These are phyloP conservation scores for Xyrauchen texanus DNA, from an alignment of 2,113 vertebrate species.

Conservation along the genomic window DNA sequence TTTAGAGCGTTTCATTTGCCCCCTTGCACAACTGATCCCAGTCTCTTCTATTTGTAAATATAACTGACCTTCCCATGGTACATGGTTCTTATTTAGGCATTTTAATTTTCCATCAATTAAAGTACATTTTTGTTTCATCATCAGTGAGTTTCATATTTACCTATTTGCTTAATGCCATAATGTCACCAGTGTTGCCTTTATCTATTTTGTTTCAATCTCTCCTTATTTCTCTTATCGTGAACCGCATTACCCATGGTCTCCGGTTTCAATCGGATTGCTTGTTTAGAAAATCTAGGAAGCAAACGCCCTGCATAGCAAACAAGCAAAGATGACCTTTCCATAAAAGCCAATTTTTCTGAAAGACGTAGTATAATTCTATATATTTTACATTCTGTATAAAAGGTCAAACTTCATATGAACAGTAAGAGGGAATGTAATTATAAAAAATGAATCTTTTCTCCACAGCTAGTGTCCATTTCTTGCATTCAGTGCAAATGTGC, in stretches of 20 bases:
- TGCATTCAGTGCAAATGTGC: background rate
- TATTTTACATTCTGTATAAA: conserved; percentile 51
- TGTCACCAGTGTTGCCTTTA: background rate
- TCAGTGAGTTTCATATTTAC: background rate
- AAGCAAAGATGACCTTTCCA: conserved; percentile 64
- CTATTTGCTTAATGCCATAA: background rate
- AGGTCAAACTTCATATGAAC: conserved; percentile 58
- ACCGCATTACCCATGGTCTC: background rate
- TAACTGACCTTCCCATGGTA: background rate
- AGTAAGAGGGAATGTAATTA: conserved; percentile 25
- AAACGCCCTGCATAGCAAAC: conserved; percentile 44
- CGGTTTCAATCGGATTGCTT: background rate
- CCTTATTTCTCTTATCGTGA: background rate
- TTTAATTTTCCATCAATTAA: background rate
- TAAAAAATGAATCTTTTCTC: background rate
- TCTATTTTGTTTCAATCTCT: conserved; percentile 9
- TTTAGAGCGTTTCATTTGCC: too few relatives aligned
- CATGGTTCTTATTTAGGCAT: background rate
- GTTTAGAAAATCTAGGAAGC: background rate
- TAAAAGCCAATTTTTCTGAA: conserved; percentile 56
- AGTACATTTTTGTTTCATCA: background rate
- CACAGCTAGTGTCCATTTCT: background rate
- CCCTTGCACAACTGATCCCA: too few relatives aligned
- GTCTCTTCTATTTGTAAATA: background rate
- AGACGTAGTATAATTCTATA: conserved; percentile 56